Conservation (phyloP, 2,888 invertebrate genomes). For the Thyatira batis region DNA sequence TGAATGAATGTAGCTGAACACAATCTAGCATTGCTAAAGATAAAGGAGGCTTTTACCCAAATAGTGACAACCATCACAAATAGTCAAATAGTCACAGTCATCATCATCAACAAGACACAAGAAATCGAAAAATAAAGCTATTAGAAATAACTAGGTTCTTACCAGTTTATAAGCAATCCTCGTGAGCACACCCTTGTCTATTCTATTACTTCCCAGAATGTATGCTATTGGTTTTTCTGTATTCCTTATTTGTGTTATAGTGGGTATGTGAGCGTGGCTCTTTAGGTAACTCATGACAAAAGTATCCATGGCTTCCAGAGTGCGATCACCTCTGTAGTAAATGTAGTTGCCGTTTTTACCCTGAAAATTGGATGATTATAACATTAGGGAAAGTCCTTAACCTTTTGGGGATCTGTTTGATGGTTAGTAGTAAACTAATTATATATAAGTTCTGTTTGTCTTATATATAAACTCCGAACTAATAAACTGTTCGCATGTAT, state of each 20-base stretch:
- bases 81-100: too few species aligned
- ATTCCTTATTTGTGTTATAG: conserved; percentile 41
- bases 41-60: too few species aligned
- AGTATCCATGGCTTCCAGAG: conserved; percentile 81
- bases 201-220: conserved; percentile 76
- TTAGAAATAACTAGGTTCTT: conserved; percentile 42
- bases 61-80: too few species aligned
- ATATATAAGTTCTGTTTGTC: too few species aligned
- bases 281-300: conserved; percentile 84
- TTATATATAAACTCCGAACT: too few species aligned
- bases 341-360: conserved; percentile 79
- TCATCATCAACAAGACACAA: too few species aligned
- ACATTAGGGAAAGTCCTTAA: too few species aligned
- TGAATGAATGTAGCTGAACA: too few species aligned
- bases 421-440: too few species aligned
- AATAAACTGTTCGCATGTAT: too few species aligned
- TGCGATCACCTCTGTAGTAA: conserved; percentile 83
- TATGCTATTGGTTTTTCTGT: conserved; percentile 73
- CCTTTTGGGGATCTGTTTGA: too few species aligned
- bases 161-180: conserved; percentile 90
- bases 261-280: conserved; percentile 50
- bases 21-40: too few species aligned
- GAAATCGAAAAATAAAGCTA: neutral
- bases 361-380: conserved; percentile 40
- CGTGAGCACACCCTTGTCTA: conserved; percentile 78